Base-by-base conservation (phyloP, 2,888 invertebrate genomes). In the Caenorhabditis sulstoni region DNA sequence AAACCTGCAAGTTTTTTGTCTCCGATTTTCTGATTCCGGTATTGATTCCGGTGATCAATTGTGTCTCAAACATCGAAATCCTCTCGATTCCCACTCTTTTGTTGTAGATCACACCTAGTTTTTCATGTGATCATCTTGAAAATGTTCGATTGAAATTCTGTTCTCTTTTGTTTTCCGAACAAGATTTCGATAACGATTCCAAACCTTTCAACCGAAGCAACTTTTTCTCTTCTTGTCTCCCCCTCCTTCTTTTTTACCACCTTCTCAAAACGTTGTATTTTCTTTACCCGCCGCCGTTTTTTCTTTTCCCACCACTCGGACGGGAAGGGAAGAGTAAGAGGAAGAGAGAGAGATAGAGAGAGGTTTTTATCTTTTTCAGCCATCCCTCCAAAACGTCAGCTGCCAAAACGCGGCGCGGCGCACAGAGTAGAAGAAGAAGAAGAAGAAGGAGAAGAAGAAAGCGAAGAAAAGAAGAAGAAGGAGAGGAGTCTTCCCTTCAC, bases 321-420 rank as follows among this genome's bases (percentile, higher is more conserved):
- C n/a, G n/a, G n/a, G n/a, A n/a, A n/a, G n/a, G n/a, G n/a, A n/a
- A n/a, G n/a, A n/a, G n/a, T 68, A 14, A 18, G 29, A 35, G 11
- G 35, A 20, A 44, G 23, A 53, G 64, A 61, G 29, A 62, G 41
- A 52, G 14, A 64, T 41, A 64, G 52, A 29, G 22, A 70, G 16
- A 41, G 44, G 58, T 64, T 59, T 71, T 57, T 65, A 57, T 73
- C 74, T 57, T 81, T 66, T 81, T 81, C 66, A 76, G 76, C 66
- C 55, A 67, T 75, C 67, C 67, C 66, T 58, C 52, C 57, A 68
- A 76, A 61, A 71, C 65, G 78, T 61, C 65, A 71, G 77, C 65
- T 75, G 75, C 67, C 67, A 65, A 59, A 66, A 44, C 64, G 66
- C 53, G 45, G 75, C 61, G 47, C 61, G 45, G 61, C 47, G 47